These are phyloP conservation scores for Melanostoma scalare DNA, from an alignment of 2,888 invertebrate genomes.

Conservation along the genomic window DNA sequence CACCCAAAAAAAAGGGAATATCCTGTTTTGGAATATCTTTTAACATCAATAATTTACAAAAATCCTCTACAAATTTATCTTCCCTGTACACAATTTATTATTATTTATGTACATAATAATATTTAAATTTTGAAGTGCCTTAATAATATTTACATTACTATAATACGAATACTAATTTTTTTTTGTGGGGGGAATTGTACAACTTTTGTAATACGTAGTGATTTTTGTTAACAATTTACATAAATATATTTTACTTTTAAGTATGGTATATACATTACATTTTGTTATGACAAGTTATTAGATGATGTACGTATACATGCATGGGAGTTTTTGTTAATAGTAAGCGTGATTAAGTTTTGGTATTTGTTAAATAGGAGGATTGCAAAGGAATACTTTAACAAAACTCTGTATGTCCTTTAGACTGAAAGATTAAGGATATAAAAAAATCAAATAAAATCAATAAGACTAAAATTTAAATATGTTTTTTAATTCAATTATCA, in stretches of 20 bases:
- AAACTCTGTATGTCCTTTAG: slow-evolving; percentile 56
- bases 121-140: slow-evolving; percentile 54
- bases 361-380: slow-evolving; percentile 46
- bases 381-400: slow-evolving; percentile 44
- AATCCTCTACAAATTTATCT: slow-evolving; percentile 8
- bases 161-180: slow-evolving; percentile 1
- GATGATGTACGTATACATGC: slow-evolving; percentile 4
- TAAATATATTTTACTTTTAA: slow-evolving; percentile 43
- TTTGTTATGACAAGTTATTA: slow-evolving; percentile 25
- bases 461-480: not conserved
- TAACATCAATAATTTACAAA: not conserved
- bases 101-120: slow-evolving; percentile 54
- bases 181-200: slow-evolving; percentile 29
- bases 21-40: slow-evolving; percentile 1
- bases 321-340: slow-evolving; percentile 19
- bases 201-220: slow-evolving; percentile 30
- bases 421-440: slow-evolving; percentile 60
- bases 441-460: slow-evolving; percentile 26
- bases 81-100: slow-evolving; percentile 17
- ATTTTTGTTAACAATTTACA: slow-evolving; percentile 45
- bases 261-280: slow-evolving; percentile 45
- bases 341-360: slow-evolving; percentile 23
- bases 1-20: not conserved
- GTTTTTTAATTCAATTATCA: not conserved
- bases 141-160: slow-evolving; percentile 45